Evolutionary conservation across 2,797 vertebrate genomes (phyloP).

Genomic region (Darevskia mixta): DNA sequence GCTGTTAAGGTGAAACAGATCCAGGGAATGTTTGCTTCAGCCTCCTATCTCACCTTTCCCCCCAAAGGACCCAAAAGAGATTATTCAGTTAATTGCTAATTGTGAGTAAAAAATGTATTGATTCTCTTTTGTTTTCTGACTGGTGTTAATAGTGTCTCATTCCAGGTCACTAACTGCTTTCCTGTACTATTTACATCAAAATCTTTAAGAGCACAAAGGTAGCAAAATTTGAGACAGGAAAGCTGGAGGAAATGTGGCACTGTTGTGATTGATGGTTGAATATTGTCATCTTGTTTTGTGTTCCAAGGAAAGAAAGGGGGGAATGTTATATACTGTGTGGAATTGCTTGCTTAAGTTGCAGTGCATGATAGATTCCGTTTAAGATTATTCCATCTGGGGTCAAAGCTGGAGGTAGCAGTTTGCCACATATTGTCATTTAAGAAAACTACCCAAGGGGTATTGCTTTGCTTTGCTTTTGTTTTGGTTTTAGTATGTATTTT

Average conservation of each 20-base stretch:
- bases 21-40: conserved; percentile 50
- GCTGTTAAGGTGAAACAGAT: conserved; percentile 57
- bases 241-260: neutral
- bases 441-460: neutral
- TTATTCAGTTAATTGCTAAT: conserved; percentile 84
- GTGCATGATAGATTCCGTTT: neutral
- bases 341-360: conserved; percentile 24
- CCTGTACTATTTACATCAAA: conserved; percentile 70
- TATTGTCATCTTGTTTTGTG: conserved; percentile 25
- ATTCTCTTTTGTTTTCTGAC: conserved; percentile 72
- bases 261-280: conserved; percentile 23
- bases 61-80: conserved; percentile 55
- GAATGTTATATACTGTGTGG: conserved; percentile 19
- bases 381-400: neutral
- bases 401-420: conserved; percentile 10
- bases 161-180: conserved; percentile 73
- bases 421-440: neutral
- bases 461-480: no score
- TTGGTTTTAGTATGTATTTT: no score
- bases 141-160: conserved; percentile 73
- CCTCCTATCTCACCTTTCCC: conserved; percentile 40
- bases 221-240: conserved; percentile 3
- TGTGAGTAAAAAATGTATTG: conserved; percentile 81
- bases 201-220: conserved; percentile 60
- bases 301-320: conserved; percentile 8